phyloP scores from a whole-genome alignment of 2,113 vertebrate genomes.

The Apaloderma vittatum region DNA sequence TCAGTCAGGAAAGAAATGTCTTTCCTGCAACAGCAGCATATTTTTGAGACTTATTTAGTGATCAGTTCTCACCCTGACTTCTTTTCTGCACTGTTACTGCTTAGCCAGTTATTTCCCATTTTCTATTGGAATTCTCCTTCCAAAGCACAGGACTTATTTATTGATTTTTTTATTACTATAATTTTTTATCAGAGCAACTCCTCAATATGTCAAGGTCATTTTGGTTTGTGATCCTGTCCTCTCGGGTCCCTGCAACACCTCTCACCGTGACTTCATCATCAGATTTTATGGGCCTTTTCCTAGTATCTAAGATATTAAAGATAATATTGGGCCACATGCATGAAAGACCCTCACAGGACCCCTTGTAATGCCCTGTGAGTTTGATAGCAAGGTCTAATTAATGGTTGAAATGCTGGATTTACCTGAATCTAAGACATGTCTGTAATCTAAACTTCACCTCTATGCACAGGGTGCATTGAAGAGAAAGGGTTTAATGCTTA shows the following conservation, averaged over 20 bases:
- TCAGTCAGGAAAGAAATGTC: neutral
- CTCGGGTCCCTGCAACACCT: neutral
- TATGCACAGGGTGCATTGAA: neutral
- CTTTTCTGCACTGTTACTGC: neutral
- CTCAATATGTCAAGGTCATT: neutral
- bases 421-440: neutral
- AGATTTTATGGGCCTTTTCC: neutral
- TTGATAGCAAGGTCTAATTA: neutral
- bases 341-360: neutral
- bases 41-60: neutral
- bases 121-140: neutral
- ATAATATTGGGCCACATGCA: neutral
- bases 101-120: neutral
- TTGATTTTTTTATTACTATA: neutral
- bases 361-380: neutral
- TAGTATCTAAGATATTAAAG: neutral
- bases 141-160: neutral
- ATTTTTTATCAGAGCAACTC: neutral
- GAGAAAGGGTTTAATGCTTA: neutral
- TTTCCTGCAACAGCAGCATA: neutral
- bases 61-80: neutral
- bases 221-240: neutral
- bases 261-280: neutral
- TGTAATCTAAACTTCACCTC: neutral
- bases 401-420: neutral